These are phyloP conservation scores for Panonychus citri DNA, from an alignment of 1,140 invertebrate genomes.

Conservation along the genomic window DNA sequence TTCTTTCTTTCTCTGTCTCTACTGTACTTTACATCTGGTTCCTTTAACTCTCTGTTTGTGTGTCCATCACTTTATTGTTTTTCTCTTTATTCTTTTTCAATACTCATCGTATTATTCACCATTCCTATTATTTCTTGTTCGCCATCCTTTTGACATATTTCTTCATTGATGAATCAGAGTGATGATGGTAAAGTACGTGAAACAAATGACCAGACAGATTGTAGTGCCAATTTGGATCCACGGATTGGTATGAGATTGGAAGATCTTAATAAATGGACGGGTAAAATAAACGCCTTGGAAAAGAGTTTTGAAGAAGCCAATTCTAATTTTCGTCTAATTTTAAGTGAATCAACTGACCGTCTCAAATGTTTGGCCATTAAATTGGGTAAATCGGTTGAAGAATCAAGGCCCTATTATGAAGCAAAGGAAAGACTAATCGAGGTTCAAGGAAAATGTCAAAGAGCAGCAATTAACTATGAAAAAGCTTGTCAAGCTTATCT, in stretches of 20 bases:
- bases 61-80: no score
- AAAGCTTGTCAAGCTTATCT: conserved; percentile 65
- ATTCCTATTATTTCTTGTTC: no score
- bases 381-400: conserved; percentile 30
- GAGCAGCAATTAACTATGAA: conserved; percentile 72
- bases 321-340: conserved; percentile 49
- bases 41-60: no score
- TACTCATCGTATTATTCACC: no score
- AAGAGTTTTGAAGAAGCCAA: conserved; percentile 28
- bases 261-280: conserved; percentile 16
- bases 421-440: conserved; percentile 37
- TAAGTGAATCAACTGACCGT: conserved; percentile 58
- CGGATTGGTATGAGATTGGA: conserved; percentile 18
- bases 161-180: neutral
- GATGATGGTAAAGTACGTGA: neutral
- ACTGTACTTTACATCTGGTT: no score
- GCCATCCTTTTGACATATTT: no score
- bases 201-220: neutral
- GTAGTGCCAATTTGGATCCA: conserved; percentile 1
- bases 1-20: no score
- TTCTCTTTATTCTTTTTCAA: no score
- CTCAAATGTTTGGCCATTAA: conserved; percentile 60
- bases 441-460: conserved; percentile 51
- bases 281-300: conserved; percentile 17
- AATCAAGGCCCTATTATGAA: conserved; percentile 71